Base-by-base conservation (phyloP, 2,113 vertebrate species). In the Laticauda laticaudata region DNA sequence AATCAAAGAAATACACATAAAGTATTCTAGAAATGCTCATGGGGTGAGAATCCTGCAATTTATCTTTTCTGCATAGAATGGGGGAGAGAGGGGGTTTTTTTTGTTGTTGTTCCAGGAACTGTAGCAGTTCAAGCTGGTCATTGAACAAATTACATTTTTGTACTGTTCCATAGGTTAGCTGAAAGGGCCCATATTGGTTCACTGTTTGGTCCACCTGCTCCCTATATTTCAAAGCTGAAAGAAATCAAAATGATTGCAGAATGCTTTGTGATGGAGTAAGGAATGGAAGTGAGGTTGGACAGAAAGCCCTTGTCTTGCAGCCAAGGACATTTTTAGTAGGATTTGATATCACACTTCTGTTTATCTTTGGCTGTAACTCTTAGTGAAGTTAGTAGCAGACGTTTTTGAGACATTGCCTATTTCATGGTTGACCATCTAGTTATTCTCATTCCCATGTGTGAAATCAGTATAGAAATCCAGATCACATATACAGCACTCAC, bases 401-500 rank as follows among this genome's bases (percentile, higher is more conserved):
- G 7, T 39, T 87, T 87, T 87, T 23, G 61, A 29, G 54, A 34
- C 88, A 81, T 54, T 92, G 51, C 26, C 39, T 39, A 81, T 92
- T 92, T 92, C 61, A 92, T 89, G 61, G 51, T 55, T 75, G 39
- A n/a, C 48, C 5, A 48, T 26, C 34, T 21, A 81, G 15, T 45
- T 43, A 55, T 43, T 92, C 24, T 86, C 56, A 87, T 53, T 61
- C 45, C 55, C 45, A 43, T 54, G 90, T 87, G 75, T 93, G 89
- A 90, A 64, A 90, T 87, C n/a, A 21, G 20, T 29, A 61, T 59
- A 86, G 64, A 92, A 90, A 93, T 59, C 8, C 55, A 87, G 39
- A 64, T 93, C 20, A 39, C 29, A n/a, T 64, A n/a, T 87, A 5
- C 15, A 86, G 29, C 59, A 61, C 20, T 11, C 24, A 51, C 45